These are phyloP conservation scores for Chymomyza fuscimana DNA, from an alignment of 2,888 invertebrate genomes.

Conservation along the genomic window DNA sequence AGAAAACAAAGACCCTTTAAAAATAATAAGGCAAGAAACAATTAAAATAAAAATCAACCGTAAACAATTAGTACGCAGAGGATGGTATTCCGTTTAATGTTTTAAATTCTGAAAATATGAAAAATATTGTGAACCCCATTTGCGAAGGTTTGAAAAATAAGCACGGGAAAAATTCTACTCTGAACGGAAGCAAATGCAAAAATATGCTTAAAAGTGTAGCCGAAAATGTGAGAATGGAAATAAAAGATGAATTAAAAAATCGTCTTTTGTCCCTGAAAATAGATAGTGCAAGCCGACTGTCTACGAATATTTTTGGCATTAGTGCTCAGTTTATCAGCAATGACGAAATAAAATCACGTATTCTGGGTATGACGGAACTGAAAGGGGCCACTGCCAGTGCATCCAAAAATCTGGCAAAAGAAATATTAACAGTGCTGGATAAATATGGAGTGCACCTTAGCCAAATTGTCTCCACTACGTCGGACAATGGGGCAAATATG, in stretches of 20 bases:
- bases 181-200: slow-evolving; percentile 31
- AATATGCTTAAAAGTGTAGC: slow-evolving; percentile 28
- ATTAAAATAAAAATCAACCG: no score
- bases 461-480: slow-evolving; percentile 37
- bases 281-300: slow-evolving; percentile 23
- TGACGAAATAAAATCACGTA: slow-evolving; percentile 24
- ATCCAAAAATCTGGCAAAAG: slow-evolving; percentile 22
- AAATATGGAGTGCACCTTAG: slow-evolving; percentile 33
- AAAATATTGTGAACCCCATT: no score
- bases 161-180: no score
- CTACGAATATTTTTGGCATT: slow-evolving; percentile 26
- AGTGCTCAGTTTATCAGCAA: slow-evolving; percentile 36
- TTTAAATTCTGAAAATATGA: no score
- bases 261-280: background rate
- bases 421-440: slow-evolving; percentile 25
- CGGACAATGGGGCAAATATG: slow-evolving; percentile 38
- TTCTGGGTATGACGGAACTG: slow-evolving; percentile 36
- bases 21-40: no score
- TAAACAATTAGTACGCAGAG: no score
- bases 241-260: no score
- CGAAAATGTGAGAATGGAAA: slow-evolving; percentile 19
- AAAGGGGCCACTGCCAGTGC: slow-evolving; percentile 16
- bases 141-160: no score
- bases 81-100: no score
- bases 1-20: no score